Percentiles rank a stretch among this genome's conserved stretches.
phyloP scores from a whole-genome alignment of 2,113 vertebrate genomes.

The Crocuta crocuta region DNA sequence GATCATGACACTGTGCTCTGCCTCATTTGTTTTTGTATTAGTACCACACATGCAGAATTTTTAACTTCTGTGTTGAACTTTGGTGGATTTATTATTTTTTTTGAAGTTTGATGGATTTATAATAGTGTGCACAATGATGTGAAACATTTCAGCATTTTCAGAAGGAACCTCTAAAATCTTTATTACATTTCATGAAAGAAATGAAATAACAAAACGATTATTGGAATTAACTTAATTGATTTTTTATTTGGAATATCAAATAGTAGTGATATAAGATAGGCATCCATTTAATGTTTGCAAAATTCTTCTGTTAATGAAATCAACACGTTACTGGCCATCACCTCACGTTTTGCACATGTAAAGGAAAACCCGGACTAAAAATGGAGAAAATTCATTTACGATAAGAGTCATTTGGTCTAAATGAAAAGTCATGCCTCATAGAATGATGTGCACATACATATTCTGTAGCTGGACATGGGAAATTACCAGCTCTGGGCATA shows the following conservation, averaged over 20 bases:
- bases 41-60: not conserved
- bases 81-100: not conserved
- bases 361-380: not conserved
- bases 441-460: not conserved
- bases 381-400: not conserved
- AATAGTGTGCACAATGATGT: not conserved
- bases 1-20: not conserved
- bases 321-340: not conserved
- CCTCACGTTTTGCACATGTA: not conserved
- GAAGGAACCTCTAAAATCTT: not conserved
- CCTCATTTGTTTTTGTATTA: not conserved
- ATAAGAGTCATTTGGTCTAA: not conserved
- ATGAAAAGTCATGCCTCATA: conserved; percentile 10
- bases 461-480: not conserved
- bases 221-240: not conserved
- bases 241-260: not conserved
- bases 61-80: not conserved
- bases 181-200: not conserved
- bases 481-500: not conserved
- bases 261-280: not conserved
- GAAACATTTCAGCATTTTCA: not conserved
- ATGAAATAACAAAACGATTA: not conserved
- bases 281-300: conserved; percentile 7
- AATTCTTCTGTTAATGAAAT: not conserved
- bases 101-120: no score